Percentiles rank a stretch among this genome's conserved stretches.
Evolutionary conservation across 1,140 invertebrate genomes (phyloP).

Genomic region (Drosophila nigromelanica): DNA sequence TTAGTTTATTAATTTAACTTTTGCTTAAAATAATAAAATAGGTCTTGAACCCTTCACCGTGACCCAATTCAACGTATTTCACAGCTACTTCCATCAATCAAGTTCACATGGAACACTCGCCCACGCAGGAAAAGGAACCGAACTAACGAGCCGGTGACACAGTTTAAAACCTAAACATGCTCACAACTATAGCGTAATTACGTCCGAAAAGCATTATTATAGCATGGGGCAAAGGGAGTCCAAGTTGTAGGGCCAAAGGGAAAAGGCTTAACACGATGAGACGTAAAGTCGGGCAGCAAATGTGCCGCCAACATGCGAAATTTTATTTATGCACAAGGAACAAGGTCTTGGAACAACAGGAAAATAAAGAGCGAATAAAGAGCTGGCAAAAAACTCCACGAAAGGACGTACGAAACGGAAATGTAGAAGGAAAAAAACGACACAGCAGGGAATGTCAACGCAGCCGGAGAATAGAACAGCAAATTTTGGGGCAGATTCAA

Average conservation of each 20-base stretch:
- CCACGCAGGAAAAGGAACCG: slow-evolving; percentile 5
- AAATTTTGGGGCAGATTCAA: slow-evolving; percentile 11
- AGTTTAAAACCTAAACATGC: slow-evolving; percentile 57
- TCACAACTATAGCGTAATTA: slow-evolving; percentile 54
- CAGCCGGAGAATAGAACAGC: slow-evolving; percentile 13
- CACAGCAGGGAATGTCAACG: slow-evolving; percentile 47
- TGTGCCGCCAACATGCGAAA: slow-evolving; percentile 62
- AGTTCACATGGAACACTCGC: slow-evolving; percentile 20
- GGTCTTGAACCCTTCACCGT: neutral
- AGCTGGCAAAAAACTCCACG: slow-evolving; percentile 3
- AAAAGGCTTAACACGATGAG: slow-evolving; percentile 12
- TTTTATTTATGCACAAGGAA: slow-evolving; percentile 53
- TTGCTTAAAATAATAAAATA: too few relatives aligned
- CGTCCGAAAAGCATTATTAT: slow-evolving; percentile 60
- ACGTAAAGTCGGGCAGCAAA: slow-evolving; percentile 44
- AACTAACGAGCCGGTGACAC: slow-evolving; percentile 39
- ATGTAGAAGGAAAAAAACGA: slow-evolving; percentile 22
- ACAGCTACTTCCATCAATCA: slow-evolving; percentile 42
- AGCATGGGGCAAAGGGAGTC: neutral
- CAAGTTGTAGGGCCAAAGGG: slow-evolving; percentile 1
- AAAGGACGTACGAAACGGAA: slow-evolving; percentile 27
- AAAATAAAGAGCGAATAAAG: slow-evolving; percentile 25
- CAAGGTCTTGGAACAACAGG: slow-evolving; percentile 35
- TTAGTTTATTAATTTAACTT: slow-evolving; percentile 21
- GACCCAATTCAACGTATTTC: slow-evolving; percentile 7